These are phyloP conservation scores for Sycophaga agraensis DNA, from an alignment of 1,140 invertebrate genomes.

Conservation along the genomic window DNA sequence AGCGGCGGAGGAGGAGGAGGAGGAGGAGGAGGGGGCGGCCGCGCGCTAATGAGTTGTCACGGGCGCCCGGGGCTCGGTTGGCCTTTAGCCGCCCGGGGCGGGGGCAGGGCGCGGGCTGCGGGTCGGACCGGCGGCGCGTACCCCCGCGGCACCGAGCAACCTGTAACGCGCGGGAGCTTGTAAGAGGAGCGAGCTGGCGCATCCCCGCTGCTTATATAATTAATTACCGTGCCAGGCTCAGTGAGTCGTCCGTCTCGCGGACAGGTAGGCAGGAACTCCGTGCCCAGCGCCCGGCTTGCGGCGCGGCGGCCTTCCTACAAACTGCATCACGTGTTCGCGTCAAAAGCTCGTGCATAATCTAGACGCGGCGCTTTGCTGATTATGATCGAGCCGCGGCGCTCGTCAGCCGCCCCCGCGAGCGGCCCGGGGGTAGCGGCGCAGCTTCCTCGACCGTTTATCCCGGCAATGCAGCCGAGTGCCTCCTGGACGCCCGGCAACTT, in stretches of 20 bases:
- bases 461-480: too few relatives aligned
- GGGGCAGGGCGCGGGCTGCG: too few relatives aligned
- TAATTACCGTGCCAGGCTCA: conserved; percentile 50
- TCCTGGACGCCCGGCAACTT: too few relatives aligned
- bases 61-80: too few relatives aligned
- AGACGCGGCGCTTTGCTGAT: conserved; percentile 12
- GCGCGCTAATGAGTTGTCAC: too few relatives aligned
- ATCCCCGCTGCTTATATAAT: conserved; percentile 49
- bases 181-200: conserved; percentile 38
- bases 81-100: too few relatives aligned
- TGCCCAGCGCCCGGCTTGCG: neutral
- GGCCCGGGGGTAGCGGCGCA: too few relatives aligned
- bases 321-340: conserved; percentile 17
- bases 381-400: neutral
- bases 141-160: neutral
- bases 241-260: conserved; percentile 46
- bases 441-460: neutral
- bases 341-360: conserved; percentile 26
- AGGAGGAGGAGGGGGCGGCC: too few relatives aligned
- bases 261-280: conserved; percentile 35
- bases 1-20: neutral
- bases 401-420: neutral
- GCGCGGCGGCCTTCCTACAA: neutral
- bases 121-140: neutral
- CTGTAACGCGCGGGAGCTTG: neutral